A percentile compares a stretch with the other conserved stretches of the same genome.
Evolutionary conservation across 2,113 vertebrate genomes (phyloP).

Genomic region (Okapia johnstoni): DNA sequence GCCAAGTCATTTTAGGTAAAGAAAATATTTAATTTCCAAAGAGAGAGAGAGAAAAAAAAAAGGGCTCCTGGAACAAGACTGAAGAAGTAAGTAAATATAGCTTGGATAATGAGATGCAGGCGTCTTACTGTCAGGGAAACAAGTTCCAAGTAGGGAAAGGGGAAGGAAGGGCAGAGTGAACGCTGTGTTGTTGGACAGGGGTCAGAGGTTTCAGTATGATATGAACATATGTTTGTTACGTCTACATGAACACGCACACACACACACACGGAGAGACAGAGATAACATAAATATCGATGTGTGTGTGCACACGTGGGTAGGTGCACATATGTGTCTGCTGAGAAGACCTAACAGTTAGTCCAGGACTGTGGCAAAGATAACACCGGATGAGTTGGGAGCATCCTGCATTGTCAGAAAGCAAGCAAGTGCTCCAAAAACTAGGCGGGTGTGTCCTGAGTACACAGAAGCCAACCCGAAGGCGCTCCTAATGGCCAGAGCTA

Average conservation of each 20-base stretch:
- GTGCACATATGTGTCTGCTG: neutral
- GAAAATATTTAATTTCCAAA: neutral
- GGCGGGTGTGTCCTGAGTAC: fast-evolving
- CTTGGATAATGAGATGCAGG: neutral
- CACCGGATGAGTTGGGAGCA: neutral
- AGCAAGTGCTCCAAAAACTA: neutral
- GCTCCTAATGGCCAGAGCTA: neutral
- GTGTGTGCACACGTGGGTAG: fast-evolving
- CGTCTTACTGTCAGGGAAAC: neutral
- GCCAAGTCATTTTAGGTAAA: neutral
- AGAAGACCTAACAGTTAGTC: neutral
- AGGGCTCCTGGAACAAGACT: neutral
- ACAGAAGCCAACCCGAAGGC: neutral
- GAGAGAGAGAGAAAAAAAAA: neutral
- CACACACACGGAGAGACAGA: neutral
- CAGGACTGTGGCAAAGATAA: neutral
- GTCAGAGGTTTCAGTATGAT: neutral
- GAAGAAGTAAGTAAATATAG: neutral
- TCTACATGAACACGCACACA: neutral
- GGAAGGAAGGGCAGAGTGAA: neutral
- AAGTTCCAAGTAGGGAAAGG: neutral
- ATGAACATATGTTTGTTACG: neutral
- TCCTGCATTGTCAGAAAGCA: neutral
- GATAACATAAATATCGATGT: fast-evolving
- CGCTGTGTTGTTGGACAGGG: too few species aligned